phyloP scores from a whole-genome alignment of 1,140 invertebrate genomes.

The Drosophila ironensis region DNA sequence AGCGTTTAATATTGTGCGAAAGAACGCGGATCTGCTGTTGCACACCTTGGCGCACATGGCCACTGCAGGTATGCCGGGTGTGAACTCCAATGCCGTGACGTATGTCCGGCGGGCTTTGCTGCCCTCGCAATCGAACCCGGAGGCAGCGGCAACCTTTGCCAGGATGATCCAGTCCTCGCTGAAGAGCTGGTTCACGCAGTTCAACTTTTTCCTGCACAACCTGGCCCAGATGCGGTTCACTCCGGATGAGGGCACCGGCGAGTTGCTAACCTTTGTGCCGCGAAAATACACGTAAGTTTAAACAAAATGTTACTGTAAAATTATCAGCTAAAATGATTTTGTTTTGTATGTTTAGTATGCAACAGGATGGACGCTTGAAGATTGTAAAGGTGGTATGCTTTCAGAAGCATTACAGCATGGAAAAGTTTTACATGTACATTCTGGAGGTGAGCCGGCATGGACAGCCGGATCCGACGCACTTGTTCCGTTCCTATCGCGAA shows the following conservation, averaged over 20 bases:
- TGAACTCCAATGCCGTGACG: conserved; percentile 93
- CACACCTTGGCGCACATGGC: conserved; percentile 98
- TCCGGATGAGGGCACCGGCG: conserved; percentile 91
- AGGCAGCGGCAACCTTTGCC: conserved; percentile 96
- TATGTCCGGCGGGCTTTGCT: conserved; percentile 96
- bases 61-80: conserved; percentile 95
- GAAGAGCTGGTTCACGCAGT: conserved; percentile 95
- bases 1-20: conserved; percentile 98
- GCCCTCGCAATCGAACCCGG: conserved; percentile 94
- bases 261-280: conserved; percentile 96
- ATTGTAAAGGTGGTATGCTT: conserved; percentile 93
- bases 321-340: background rate
- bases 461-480: conserved; percentile 91
- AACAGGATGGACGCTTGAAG: conserved; percentile 94
- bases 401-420: conserved; percentile 97
- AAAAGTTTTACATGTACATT: conserved; percentile 99
- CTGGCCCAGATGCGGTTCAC: conserved; percentile 96
- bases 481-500: conserved; percentile 97
- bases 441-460: conserved; percentile 92
- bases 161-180: conserved; percentile 94
- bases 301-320: background rate
- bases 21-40: conserved; percentile 95
- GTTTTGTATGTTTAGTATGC: conserved; percentile 85
- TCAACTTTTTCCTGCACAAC: conserved; percentile 99
- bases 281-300: conserved; percentile 93